These are phyloP conservation scores for Aphidoletes aphidimyza DNA, from an alignment of 2,888 invertebrate species.

Conservation along the genomic window DNA sequence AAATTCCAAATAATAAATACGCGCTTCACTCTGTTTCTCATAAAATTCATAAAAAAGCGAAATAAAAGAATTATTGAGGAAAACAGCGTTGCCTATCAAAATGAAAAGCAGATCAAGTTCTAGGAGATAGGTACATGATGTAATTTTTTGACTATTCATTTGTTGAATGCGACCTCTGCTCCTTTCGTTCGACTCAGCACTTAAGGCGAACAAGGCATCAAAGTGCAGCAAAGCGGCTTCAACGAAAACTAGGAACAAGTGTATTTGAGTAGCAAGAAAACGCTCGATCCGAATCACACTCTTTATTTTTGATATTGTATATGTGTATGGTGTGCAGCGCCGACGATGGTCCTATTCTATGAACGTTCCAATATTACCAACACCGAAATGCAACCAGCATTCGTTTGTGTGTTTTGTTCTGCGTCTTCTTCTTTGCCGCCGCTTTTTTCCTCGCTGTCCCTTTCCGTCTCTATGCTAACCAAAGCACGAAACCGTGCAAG, in stretches of 20 bases:
- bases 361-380: conserved; percentile 19
- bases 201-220: neutral
- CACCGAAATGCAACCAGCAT: conserved; percentile 23
- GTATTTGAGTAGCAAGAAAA: conserved; percentile 38
- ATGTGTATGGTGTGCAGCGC: neutral
- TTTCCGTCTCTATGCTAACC: too few relatives aligned
- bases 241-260: conserved; percentile 33
- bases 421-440: neutral
- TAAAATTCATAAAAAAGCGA: neutral
- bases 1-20: too few relatives aligned
- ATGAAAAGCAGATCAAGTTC: neutral
- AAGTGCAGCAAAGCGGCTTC: neutral
- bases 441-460: neutral
- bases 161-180: conserved; percentile 21
- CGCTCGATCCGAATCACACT: neutral
- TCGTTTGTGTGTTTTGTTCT: neutral
- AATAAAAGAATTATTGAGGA: neutral
- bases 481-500: conserved; percentile 47
- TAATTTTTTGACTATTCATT: conserved; percentile 42
- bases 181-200: neutral
- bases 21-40: too few relatives aligned
- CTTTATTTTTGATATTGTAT: too few relatives aligned
- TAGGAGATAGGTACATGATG: conserved; percentile 23
- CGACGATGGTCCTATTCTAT: conserved; percentile 31
- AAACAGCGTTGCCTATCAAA: neutral